phyloP scores from a whole-genome alignment of 2,797 vertebrate genomes.

The Labeo calbasu region DNA sequence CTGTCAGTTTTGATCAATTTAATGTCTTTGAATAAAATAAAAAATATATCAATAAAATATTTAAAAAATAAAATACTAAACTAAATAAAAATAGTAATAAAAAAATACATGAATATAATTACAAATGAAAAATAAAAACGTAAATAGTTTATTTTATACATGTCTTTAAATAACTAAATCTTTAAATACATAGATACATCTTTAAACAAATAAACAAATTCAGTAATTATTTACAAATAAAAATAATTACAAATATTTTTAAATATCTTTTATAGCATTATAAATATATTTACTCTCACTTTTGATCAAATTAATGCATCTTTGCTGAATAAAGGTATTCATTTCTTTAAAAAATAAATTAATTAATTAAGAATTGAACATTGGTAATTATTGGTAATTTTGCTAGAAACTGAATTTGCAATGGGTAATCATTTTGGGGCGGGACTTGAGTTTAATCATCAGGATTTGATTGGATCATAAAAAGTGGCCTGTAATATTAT shows the following conservation, averaged over 20 bases:
- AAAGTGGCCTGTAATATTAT: background rate
- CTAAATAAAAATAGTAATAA: background rate
- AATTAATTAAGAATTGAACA: too few species aligned
- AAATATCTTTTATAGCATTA: background rate
- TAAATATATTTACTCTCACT: background rate
- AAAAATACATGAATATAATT: background rate
- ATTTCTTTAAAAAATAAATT: too few species aligned
- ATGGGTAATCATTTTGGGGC: background rate
- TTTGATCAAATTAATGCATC: background rate
- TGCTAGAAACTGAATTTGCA: background rate
- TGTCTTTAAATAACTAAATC: too few species aligned
- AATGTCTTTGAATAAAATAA: background rate
- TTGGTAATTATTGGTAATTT: background rate
- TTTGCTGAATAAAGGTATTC: background rate
- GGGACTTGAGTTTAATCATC: background rate
- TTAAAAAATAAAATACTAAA: background rate
- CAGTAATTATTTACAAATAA: too few species aligned
- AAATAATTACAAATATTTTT: background rate
- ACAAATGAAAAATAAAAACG: background rate
- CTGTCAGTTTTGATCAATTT: background rate
- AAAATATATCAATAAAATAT: background rate
- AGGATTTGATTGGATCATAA: background rate
- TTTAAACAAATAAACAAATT: too few species aligned
- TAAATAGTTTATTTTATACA: background rate
- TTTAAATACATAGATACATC: too few species aligned